These are phyloP conservation scores for Oceanodroma tethys DNA, from an alignment of 2,113 vertebrate genomes.

Conservation along the genomic window DNA sequence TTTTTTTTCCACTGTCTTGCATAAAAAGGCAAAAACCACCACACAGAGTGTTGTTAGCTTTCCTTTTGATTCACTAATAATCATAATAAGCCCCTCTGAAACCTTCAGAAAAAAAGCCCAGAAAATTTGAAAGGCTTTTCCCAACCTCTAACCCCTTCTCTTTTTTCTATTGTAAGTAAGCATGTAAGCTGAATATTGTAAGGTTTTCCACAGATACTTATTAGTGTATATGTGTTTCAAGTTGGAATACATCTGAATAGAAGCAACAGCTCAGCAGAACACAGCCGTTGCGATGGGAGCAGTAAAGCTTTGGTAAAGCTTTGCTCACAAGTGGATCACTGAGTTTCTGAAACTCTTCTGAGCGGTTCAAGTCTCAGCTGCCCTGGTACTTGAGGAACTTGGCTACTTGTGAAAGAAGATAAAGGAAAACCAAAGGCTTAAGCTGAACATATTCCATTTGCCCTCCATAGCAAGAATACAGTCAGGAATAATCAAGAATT, in stretches of 20 bases:
- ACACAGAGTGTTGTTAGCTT: background rate
- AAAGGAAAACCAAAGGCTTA: background rate
- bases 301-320: background rate
- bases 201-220: background rate
- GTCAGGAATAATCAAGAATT: background rate
- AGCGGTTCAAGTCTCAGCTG: background rate
- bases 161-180: background rate
- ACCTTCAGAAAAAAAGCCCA: background rate
- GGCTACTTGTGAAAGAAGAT: background rate
- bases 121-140: background rate
- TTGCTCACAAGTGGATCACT: conserved; percentile 41
- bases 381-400: background rate
- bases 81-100: conserved; percentile 3
- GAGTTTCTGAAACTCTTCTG: conserved; percentile 24
- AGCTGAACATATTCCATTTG: background rate
- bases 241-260: conserved; percentile 23
- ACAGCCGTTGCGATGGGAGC: background rate
- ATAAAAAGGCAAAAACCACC: background rate
- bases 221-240: background rate
- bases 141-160: background rate
- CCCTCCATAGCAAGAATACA: background rate
- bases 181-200: background rate
- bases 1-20: background rate
- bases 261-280: background rate
- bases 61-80: background rate